Evolutionary conservation across 53 echinoderm and acorn worm species (phyloP), one percentile per base, ranked within the genome.

Genomic region (Arbacia lixula): DNA sequence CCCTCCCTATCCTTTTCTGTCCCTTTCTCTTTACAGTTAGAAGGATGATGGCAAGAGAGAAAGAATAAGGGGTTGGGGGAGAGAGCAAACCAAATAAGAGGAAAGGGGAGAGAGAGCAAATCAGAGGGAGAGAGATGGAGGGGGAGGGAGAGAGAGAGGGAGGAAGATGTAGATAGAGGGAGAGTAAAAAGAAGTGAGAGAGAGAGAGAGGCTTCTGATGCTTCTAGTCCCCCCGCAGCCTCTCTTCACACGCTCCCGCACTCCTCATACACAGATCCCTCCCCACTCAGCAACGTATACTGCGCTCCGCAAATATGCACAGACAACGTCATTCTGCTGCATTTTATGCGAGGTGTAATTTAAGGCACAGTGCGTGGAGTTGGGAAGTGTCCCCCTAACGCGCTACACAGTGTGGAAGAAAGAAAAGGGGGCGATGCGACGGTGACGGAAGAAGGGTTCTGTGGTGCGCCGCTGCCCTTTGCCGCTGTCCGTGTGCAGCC

Each of bases 311-410:
- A 32, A 74, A 74, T 74, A 74, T 74, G 52, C 53, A 19, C 74
- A 74, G 74, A 74, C 74, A 74, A 32, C 52, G 74, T 74, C 49
- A 74, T 53, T 52, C 52, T 53, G 74, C 53, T 34, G 52, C 53
- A 33, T 74, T 74, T n/a, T 52, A 53, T 29, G 31, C 6, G 74
- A 53, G 74, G 74, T 74, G 74, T 74, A 74, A 74, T 19, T 53
- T 34, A 42, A 53, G 33, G 53, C 74, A 32, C 74, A 10, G 74
- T 74, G 32, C 53, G 32, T 74, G 51, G 52, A 74, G 52, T 74
- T 30, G 21, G 74, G 74, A 29, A 14, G 33, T 5, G 43, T 68
- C 27, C 32, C 22, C 28, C 20, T 53, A 26, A 74, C 49, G 74
- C 52, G 74, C 53, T 74, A 50, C 33, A 33, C 52, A 51, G 74